Base-by-base conservation (phyloP, 2,888 invertebrate genomes). In the Cryptosula pallasiana region DNA sequence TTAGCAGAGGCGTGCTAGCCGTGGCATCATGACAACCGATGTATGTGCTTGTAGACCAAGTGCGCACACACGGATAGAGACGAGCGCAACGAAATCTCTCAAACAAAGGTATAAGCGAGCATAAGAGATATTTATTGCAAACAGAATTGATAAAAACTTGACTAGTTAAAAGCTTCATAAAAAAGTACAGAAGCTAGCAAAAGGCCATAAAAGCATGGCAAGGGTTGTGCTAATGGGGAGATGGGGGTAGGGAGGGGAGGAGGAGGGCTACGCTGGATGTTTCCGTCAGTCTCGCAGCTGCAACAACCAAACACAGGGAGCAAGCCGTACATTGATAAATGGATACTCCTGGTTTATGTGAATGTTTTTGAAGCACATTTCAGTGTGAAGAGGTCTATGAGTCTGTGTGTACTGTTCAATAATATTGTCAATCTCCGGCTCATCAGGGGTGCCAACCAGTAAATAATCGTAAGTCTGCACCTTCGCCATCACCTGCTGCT, bases 401-500 rank as follows among this genome's bases (percentile, higher is more conserved):
- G 63, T 63, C 25, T 9, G 27, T 9, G 63, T 29, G 32, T 63
- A 63, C n/a, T 32, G 20, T 3, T 20, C 32, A 2, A 63, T 32
- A 63, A 63, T 63, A 32, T 27, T 32, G 9, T 63, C 13, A 32
- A 32, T 63, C 23, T n/a, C 45, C 3, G 35, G 36, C 23, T 20
- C 70, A 54, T 70, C 72, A 5, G 72, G 73, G 1, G 55, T 71
- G 3, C 78, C 80, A 9, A 81, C 69, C 45, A 83, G 72, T 36
- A 83, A 75, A 74, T 82, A 81, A 3, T 80, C 78, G 72, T 78
- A 83, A n/a, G 45, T 13, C 35, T 3, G 5, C 20, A 27, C 32
- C n/a, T 63, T 32, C 5, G 16, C 32, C 32, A 29, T 63, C 13
- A 27, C 63, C 3, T 75, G 63, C 74, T 77, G 73, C 79, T 81